These are phyloP conservation scores for Saguinus midas DNA, from an alignment of 2,113 vertebrate genomes.

Conservation along the genomic window DNA sequence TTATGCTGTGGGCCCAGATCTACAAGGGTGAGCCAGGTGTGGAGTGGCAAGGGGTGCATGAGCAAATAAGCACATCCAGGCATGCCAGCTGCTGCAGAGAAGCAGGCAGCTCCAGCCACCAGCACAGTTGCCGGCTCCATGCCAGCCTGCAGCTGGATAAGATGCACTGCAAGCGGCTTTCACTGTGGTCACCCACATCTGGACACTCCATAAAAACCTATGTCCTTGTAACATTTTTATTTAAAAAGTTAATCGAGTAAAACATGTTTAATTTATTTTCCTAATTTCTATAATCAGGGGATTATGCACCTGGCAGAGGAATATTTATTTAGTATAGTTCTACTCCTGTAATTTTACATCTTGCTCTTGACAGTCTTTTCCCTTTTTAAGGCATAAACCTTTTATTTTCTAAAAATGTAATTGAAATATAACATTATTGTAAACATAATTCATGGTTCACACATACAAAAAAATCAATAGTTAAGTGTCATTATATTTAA, in stretches of 20 bases:
- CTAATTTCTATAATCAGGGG: background rate
- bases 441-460: background rate
- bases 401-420: background rate
- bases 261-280: background rate
- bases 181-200: no score
- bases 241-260: background rate
- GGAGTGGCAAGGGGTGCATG: no score
- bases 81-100: no score
- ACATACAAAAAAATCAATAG: background rate
- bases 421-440: background rate
- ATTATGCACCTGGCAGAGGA: background rate
- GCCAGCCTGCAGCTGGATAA: no score
- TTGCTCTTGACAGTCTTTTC: background rate
- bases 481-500: background rate
- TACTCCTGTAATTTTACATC: background rate
- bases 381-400: background rate
- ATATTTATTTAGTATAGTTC: background rate
- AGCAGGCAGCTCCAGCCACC: no score
- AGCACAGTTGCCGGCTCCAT: no score
- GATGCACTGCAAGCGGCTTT: no score
- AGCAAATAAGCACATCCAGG: no score
- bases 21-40: no score
- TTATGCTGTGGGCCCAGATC: no score
- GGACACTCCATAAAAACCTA: background rate
- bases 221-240: background rate